Base-by-base conservation (phyloP, 2,888 invertebrate species). In the Odontomyia ornata region DNA sequence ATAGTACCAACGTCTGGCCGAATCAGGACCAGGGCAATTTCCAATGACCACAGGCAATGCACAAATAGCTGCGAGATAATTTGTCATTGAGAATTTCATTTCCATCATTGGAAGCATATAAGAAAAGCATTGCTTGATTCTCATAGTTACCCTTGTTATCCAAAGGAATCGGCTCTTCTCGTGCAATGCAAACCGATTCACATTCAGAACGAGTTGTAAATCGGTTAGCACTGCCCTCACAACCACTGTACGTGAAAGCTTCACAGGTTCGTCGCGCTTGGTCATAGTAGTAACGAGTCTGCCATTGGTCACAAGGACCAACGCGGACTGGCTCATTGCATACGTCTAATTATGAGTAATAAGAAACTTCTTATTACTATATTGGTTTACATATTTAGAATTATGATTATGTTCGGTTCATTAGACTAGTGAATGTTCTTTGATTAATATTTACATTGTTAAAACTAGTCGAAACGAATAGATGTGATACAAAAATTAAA, bases 151-250 rank as follows among this genome's bases (percentile, higher is more conserved):
- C 86, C 86, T 82, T 83, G 60, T 82, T 79, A 25, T 78, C 78
- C 60, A 77, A 79, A 36, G 78, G 62, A 75, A 81, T 79, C 5
- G 90, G 88, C 81, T 91, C 91, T 81, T 90, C 89, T 65, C 88
- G 89, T 76, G 88, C 88, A 56, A 76, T 69, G 85, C 95, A 96
- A 82, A 93, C 87, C 3, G 90, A 89, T 84, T 93, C 90, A 83
- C 96, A 96, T 83, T 95, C 94, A 30, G 90, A 89, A n/a, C 88
- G 84, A 11, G 90, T 90, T 77, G 91, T 91, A 87, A 97, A 97
- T 75, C 95, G 89, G 86, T 97, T 97, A 72, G 93, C 92, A 81
- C 94, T 95, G 43, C 96, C 96, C 47, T 88, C 90, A 84, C 96
- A 97, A 77, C 96, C 96, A 47, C 95, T 92, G 83, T 93, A 97